Base-by-base conservation (phyloP, 2,113 vertebrate species). In the Vidua macroura region DNA sequence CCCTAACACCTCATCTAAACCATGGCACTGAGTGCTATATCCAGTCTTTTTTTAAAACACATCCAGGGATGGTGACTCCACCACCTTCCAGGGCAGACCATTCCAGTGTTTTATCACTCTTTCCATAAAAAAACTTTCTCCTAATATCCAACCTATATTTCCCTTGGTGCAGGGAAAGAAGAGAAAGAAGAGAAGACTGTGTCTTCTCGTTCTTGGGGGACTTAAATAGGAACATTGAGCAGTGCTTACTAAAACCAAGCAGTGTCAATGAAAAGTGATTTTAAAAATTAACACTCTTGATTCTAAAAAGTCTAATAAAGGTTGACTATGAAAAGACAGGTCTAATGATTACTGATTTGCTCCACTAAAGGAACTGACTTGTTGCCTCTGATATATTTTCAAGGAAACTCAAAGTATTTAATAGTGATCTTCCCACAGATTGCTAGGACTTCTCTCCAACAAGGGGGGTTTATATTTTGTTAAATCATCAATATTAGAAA, bases 131-230 rank as follows among this genome's bases (percentile, higher is more conserved):
- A 64, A 44, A 9, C 9, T 18, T 44, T 23, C 22, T 79, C 49
- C 60, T 44, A 44, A 79, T 44, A 44, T 44, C 25, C 15, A 44
- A 23, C 19, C 49, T 44, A 3, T 53, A 64, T 35, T 64, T 64
- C 49, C 19, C 15, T 53, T 53, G 49, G 9, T 14, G 6, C 23
- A 35, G 35, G 35, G 35, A 35, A 35, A 35, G 35, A 35, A 35
- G 35, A 35, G 35, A 35, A 35, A 35, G 35, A 35, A 35, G 35
- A 35, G 35, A 43, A 64, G 12, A 35, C 15, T 24, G 39, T 23
- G 24, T 23, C 39, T 31, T 55, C 49, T 44, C 0, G 0, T 44
- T 66, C 25, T 44, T 1, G 0, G 49, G 31, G 20, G 25, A 35
- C 21, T 49, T 69, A 49, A 39, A 68, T 1, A 78, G 43, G 76